phyloP scores from a whole-genome alignment of 37 sponge, comb jelly and placozoan genomes.

The Haliclona indistincta region DNA sequence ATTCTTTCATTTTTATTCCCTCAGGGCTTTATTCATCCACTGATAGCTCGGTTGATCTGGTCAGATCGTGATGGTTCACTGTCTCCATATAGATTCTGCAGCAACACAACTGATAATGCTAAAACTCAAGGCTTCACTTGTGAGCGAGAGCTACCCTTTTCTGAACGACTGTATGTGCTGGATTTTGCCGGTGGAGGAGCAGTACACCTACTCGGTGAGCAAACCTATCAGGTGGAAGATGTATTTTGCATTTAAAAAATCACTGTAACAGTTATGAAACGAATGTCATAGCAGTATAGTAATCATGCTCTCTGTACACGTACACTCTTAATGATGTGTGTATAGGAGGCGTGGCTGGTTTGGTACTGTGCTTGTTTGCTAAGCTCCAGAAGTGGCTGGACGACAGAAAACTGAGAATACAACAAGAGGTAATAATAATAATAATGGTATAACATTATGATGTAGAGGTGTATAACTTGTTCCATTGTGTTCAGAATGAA shows the following conservation, averaged over 20 bases:
- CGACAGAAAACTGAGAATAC: conserved; percentile 2
- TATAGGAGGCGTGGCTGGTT: conserved; percentile 75
- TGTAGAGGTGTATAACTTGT: no score
- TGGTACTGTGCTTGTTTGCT: conserved; percentile 73
- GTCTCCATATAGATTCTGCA: conserved; percentile 84
- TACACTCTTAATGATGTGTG: background rate
- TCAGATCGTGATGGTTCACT: conserved; percentile 43
- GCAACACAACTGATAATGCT: background rate
- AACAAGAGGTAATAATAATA: no score
- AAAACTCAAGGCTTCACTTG: background rate
- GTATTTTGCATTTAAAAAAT: no score
- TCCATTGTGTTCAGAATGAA: no score
- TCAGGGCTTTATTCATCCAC: conserved; percentile 79
- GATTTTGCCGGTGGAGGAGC: conserved; percentile 95
- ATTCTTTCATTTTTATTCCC: no score
- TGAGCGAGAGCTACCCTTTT: background rate
- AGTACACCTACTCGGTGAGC: conserved; percentile 84
- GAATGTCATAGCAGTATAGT: background rate
- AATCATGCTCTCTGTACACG: background rate
- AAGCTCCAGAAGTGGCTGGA: conserved; percentile 63
- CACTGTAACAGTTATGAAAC: no score
- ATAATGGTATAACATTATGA: no score
- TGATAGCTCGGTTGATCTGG: conserved; percentile 73
- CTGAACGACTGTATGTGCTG: conserved; percentile 66
- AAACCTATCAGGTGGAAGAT: background rate